Evolutionary conservation across 2,797 vertebrate species (phyloP), one percentile per base, ranked within the genome.

Genomic region (Malurus leucopterus): DNA sequence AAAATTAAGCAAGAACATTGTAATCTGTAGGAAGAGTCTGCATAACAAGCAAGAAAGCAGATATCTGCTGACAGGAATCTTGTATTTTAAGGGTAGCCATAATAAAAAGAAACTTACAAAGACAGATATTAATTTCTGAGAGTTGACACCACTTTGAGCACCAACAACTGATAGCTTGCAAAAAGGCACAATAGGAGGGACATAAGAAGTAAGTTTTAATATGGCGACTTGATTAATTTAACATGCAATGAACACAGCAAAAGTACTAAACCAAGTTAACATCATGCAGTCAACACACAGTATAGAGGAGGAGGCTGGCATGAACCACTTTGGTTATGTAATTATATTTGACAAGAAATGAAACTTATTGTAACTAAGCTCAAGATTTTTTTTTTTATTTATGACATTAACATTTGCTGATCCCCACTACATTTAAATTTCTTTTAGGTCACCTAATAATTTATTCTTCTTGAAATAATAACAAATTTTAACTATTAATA

Each of bases 61-160:
- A 0, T 59, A 88, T 84, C 88, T 93, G 89, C 87, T 90, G 78
- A 92, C 32, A 94, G 64, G 84, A 84, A 87, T 75, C 89, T 88
- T 53, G 57, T 67, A 85, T 51, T 88, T 91, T 88, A 91, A 92
- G 85, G 79, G 89, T 92, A 95, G 89, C 89, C 92, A 64, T 84
- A 96, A 95, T 77, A 95, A 95, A 95, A 95, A 95, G 44, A 95
- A 96, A 96, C 96, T 96, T 96, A 96, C 95, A 95, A 96, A 95
- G 92, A 96, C 69, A 95, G 95, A 94, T 87, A 95, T 83, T 96
- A 93, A 96, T 95, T 94, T 96, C 93, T 95, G 95, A 96, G 88
- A 94, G 94, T 51, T 95, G 95, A 96, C 94, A 96, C 92, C 95
- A 96, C 84, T 96, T 95, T 96, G 94, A 94, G 90, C 94, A 95